Evolutionary conservation across 2,888 invertebrate species (phyloP), one percentile per base, ranked within the genome.

Genomic region (Drosophila basisetae): DNA sequence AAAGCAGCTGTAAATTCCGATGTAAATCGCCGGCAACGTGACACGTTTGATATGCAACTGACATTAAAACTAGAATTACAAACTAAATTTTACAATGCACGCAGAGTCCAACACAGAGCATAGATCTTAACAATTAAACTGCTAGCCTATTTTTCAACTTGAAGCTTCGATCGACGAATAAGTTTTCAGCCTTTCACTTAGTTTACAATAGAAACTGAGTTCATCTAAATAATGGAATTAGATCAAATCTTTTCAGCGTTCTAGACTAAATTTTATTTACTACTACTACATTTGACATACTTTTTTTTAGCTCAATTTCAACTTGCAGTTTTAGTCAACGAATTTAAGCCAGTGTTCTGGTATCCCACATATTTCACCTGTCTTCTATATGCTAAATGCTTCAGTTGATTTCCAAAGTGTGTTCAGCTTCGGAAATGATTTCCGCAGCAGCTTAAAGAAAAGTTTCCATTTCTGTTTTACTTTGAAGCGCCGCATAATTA

Each of bases 401-500:
- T 80, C 70, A 76, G 47, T 78, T 66, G 55, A 11, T 52, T 39
- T 25, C 16, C 52, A 49, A 63, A 71, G 31, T 39, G 37, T 41
- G 37, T 54, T 39, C 16, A 39, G 4, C 50, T 31, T 35, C 13
- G 30, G 37, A 61, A 55, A 50, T 43, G 39, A 66, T 67, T 67
- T 73, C 74, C 73, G 53, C 52, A 54, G 28, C 35, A n/a, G 54
- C 6, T 39, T 10, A 52, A 28, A 16, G 41, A 62, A 58, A 63
- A 58, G 61, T 71, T 79, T 76, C 54, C 63, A 54, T 60, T 28
- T 49, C 22, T 43, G 61, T 70, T 81, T 71, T 53, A 73, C 84
- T 87, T 89, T 85, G 90, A 89, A 77, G 67, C 68, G 68, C 88
- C 90, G 90, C 75, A 68, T 78, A 89, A 82, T 89, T 84, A 89